Conservation (phyloP, 23 tunicate species). For the Oikopleura vanhoeffeni region DNA sequence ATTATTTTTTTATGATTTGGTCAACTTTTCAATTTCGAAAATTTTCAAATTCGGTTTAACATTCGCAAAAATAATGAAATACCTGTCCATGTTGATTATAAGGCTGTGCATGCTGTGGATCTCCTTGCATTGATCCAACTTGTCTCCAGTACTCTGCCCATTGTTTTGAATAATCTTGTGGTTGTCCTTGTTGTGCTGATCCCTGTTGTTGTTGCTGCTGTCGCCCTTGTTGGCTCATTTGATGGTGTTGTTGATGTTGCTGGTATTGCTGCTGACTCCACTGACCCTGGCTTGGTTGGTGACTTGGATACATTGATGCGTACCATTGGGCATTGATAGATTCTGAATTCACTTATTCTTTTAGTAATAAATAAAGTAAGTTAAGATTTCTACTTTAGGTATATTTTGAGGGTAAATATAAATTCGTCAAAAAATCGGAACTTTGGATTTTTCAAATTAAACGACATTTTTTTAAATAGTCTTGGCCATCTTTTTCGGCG, state of each 20-base stretch:
- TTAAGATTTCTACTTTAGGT: too few relatives aligned
- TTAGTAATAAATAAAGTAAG: too few relatives aligned
- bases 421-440: too few relatives aligned
- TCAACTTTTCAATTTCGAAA: too few relatives aligned
- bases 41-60: too few relatives aligned
- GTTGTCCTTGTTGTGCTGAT: not conserved
- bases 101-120: not conserved
- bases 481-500: too few relatives aligned
- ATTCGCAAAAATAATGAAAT: too few relatives aligned
- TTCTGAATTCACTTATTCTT: too few relatives aligned
- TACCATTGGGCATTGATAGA: not conserved
- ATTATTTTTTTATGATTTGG: too few relatives aligned
- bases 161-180: not conserved
- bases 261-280: not conserved
- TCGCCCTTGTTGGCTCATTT: not conserved
- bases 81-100: not conserved
- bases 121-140: not conserved
- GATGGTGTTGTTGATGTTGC: not conserved
- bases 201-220: not conserved
- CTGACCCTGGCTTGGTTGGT: not conserved
- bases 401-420: too few relatives aligned
- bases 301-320: not conserved
- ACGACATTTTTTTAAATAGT: too few relatives aligned
- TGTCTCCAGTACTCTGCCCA: not conserved
- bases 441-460: too few relatives aligned